Evolutionary conservation across 2,113 vertebrate genomes (phyloP).

Genomic region (Procavia capensis): DNA sequence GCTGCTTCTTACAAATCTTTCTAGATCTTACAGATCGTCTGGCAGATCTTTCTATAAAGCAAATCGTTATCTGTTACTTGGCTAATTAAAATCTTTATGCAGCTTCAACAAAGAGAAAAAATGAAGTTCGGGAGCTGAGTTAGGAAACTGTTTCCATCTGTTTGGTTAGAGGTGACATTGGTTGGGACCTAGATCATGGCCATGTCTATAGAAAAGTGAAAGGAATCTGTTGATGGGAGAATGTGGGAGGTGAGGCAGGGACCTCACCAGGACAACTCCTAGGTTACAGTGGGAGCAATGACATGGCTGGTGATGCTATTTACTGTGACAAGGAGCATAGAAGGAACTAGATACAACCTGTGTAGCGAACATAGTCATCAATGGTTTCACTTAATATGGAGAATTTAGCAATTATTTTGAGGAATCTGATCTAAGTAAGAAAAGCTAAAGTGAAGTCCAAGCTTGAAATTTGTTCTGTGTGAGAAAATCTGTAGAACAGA

Average conservation of each 20-base stretch:
- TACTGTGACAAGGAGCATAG: neutral
- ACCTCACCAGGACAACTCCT: neutral
- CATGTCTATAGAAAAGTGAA: neutral
- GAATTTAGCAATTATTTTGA: too few relatives aligned
- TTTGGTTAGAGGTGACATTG: neutral
- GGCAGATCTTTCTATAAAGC: slow-evolving; percentile 20
- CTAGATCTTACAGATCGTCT: too few relatives aligned
- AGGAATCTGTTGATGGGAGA: neutral
- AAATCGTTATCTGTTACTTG: slow-evolving; percentile 7
- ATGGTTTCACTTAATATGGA: too few relatives aligned
- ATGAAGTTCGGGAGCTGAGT: neutral
- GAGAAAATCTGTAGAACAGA: too few relatives aligned
- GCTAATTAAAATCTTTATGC: slow-evolving; percentile 33
- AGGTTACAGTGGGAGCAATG: neutral
- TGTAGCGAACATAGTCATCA: too few relatives aligned
- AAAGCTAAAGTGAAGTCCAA: too few relatives aligned
- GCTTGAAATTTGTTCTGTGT: too few relatives aligned
- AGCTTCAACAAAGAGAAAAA: neutral
- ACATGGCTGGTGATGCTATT: neutral
- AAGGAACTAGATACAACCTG: neutral
- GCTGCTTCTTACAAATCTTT: neutral
- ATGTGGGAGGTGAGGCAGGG: neutral
- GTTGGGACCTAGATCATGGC: neutral
- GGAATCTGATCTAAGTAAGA: too few relatives aligned
- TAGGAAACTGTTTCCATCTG: neutral